These are phyloP conservation scores for Aethes cnicana DNA, from an alignment of 2,888 invertebrate genomes.

Conservation along the genomic window DNA sequence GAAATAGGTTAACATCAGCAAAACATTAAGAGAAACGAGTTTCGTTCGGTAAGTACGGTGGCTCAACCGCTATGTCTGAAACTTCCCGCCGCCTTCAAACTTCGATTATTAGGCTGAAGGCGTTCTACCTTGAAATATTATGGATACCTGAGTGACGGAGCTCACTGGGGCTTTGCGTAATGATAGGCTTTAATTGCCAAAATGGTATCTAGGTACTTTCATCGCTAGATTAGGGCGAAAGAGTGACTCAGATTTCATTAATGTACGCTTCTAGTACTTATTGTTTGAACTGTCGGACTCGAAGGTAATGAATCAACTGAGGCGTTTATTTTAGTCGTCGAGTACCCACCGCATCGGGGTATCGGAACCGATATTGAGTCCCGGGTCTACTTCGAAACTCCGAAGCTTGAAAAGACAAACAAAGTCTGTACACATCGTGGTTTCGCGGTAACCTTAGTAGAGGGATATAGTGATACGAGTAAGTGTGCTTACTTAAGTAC, in stretches of 20 bases:
- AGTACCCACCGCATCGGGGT: constrained; percentile 15
- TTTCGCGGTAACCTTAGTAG: constrained; percentile 13
- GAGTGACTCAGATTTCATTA: too few relatives aligned
- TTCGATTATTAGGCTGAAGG: constrained; percentile 59
- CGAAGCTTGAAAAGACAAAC: constrained; percentile 26
- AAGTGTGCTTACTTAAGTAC: too few relatives aligned
- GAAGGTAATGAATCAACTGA: constrained; percentile 21
- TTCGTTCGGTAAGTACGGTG: constrained; percentile 47
- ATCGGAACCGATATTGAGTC: constrained; percentile 23
- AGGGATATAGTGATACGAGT: neutral
- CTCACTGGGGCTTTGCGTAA: constrained; percentile 19
- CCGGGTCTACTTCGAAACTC: constrained; percentile 21
- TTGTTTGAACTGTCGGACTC: neutral
- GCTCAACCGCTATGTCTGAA: constrained; percentile 57
- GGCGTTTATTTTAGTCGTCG: constrained; percentile 15
- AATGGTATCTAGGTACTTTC: constrained; percentile 13
- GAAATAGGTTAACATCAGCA: constrained; percentile 7
- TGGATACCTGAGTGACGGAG: constrained; percentile 23
- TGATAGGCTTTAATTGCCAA: constrained; percentile 18
- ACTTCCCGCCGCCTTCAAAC: constrained; percentile 53
- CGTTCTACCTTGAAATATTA: constrained; percentile 72
- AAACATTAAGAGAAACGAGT: constrained; percentile 26
- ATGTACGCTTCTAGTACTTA: neutral
- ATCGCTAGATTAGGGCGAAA: neutral
- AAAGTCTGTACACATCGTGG: constrained; percentile 21